Evolutionary conservation across 2,888 invertebrate genomes (phyloP).

Genomic region (Agriopis marginaria): DNA sequence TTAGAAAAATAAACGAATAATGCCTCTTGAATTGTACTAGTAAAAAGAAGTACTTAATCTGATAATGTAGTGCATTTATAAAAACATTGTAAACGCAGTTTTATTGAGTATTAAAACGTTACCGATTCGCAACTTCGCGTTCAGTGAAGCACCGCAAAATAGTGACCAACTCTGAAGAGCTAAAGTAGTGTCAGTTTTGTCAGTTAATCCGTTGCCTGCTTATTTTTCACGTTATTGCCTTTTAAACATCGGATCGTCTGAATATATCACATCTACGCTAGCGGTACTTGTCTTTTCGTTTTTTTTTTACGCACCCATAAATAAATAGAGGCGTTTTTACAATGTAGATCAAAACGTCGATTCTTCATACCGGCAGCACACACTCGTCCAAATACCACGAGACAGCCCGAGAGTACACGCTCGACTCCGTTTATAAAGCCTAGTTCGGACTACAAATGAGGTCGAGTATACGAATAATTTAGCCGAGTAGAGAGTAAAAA

Average conservation of each 20-base stretch:
- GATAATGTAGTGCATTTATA: no score
- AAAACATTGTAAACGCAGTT: no score
- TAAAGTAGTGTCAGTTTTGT: not conserved
- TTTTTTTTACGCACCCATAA: not conserved
- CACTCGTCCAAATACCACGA: not conserved
- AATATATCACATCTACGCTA: not conserved
- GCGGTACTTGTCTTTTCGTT: not conserved
- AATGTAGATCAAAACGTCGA: not conserved
- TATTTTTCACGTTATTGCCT: slow-evolving; percentile 10
- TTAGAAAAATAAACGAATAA: no score
- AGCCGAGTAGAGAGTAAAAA: no score
- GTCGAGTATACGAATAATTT: no score
- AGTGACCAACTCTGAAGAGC: not conserved
- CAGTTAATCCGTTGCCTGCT: not conserved
- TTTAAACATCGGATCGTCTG: slow-evolving; percentile 2
- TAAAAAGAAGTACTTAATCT: no score
- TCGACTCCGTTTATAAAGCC: no score
- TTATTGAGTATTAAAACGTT: not conserved
- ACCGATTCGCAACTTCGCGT: slow-evolving; percentile 14
- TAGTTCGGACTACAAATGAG: no score
- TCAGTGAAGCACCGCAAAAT: not conserved
- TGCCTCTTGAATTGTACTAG: no score
- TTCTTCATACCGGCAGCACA: not conserved
- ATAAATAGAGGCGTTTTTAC: not conserved
- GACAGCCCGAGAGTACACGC: no score